These are phyloP conservation scores for Popillia japonica DNA, from an alignment of 1,140 invertebrate species.

Conservation along the genomic window DNA sequence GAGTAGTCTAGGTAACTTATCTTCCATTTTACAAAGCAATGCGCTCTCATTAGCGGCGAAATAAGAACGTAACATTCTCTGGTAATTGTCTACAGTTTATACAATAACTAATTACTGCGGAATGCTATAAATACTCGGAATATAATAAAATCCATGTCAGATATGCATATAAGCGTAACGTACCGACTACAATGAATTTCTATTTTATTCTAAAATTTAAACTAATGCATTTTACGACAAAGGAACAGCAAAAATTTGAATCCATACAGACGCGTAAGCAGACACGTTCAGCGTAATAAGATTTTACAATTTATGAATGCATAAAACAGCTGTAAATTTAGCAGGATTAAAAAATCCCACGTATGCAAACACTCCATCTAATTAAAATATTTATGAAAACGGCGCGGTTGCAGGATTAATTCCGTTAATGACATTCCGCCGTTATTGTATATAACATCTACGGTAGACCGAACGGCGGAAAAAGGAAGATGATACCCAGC, in stretches of 20 bases:
- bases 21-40: not conserved
- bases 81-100: not conserved
- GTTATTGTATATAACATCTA: not conserved
- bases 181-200: no score
- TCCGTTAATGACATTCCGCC: not conserved
- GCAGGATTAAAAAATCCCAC: conserved; percentile 10
- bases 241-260: no score
- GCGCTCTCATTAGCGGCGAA: not conserved
- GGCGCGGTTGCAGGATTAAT: conserved; percentile 4
- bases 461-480: not conserved
- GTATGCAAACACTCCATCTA: conserved; percentile 10
- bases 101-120: not conserved
- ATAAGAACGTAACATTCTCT: not conserved
- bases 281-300: not conserved
- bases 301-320: not conserved
- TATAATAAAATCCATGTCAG: no score
- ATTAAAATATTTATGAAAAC: conserved; percentile 15
- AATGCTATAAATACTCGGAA: not conserved
- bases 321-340: not conserved
- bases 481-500: not conserved
- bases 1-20: no score
- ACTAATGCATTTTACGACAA: no score
- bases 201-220: no score
- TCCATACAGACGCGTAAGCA: not conserved
- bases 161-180: no score